These are phyloP conservation scores for Triplophysa siluroides DNA, from an alignment of 2,113 vertebrate species.

Conservation along the genomic window DNA sequence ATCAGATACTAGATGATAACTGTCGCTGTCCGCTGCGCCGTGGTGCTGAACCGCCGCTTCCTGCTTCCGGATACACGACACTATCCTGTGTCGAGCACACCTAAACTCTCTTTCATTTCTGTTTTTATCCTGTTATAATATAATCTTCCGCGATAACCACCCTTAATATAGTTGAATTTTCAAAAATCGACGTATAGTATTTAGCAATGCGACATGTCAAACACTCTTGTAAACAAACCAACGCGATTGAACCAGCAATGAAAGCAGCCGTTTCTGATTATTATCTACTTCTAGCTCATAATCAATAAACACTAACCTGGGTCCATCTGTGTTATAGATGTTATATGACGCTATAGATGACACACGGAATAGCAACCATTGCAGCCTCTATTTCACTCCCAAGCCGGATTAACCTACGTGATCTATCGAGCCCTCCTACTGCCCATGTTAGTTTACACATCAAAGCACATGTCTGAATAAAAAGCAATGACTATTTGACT, in stretches of 20 bases:
- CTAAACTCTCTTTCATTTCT: neutral
- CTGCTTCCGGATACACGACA: conserved; percentile 16
- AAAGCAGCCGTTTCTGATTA: neutral
- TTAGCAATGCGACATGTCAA: neutral
- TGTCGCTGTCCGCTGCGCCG: conserved; percentile 65
- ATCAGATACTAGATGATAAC: neutral
- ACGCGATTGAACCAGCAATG: neutral
- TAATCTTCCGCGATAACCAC: too few species aligned
- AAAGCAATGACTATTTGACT: neutral
- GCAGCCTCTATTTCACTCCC: conserved; percentile 26
- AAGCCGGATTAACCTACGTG: conserved; percentile 62
- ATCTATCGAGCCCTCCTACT: conserved; percentile 63
- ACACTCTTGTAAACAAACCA: neutral
- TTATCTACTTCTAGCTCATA: neutral
- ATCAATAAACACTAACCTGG: conserved; percentile 59
- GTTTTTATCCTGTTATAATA: neutral
- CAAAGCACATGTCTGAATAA: neutral
- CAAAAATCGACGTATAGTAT: neutral
- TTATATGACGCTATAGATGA: neutral
- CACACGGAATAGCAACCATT: conserved; percentile 2
- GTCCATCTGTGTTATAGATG: conserved; percentile 20
- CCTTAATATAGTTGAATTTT: neutral
- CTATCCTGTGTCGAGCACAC: neutral
- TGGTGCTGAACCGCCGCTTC: conserved; percentile 66
- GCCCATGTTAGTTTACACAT: conserved; percentile 46